phyloP scores from a whole-genome alignment of 2,797 vertebrate genomes.

The Rhincodon typus region DNA sequence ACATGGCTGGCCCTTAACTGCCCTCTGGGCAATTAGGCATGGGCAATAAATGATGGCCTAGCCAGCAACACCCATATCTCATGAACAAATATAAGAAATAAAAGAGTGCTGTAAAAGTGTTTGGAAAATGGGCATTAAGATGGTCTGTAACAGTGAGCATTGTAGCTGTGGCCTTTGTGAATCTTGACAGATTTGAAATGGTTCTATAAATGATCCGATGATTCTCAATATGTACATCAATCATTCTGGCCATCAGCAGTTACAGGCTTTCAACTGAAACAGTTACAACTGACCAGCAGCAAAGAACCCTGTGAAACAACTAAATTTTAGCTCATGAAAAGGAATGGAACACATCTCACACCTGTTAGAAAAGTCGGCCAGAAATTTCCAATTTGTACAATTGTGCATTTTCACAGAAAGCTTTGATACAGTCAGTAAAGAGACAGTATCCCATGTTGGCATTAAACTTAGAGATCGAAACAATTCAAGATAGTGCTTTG shows the following conservation, averaged over 20 bases:
- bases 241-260: neutral
- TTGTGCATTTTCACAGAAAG: conserved; percentile 30
- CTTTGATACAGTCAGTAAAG: conserved; percentile 14
- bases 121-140: neutral
- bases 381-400: conserved; percentile 8
- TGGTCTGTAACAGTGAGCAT: neutral
- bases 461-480: neutral
- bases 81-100: too few species aligned
- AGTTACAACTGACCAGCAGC: conserved; percentile 8
- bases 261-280: neutral
- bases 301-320: neutral
- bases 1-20: too few species aligned
- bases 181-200: neutral
- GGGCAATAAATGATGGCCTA: too few species aligned
- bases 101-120: too few species aligned
- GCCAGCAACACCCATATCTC: too few species aligned
- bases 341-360: neutral
- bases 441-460: neutral
- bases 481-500: neutral
- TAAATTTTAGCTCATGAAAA: neutral
- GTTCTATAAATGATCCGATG: neutral
- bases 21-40: too few species aligned
- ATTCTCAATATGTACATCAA: neutral
- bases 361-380: neutral
- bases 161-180: neutral